Evolutionary conservation across 2,888 invertebrate genomes (phyloP), one percentile per base, ranked within the genome.

Genomic region (Panorpa germanica): DNA sequence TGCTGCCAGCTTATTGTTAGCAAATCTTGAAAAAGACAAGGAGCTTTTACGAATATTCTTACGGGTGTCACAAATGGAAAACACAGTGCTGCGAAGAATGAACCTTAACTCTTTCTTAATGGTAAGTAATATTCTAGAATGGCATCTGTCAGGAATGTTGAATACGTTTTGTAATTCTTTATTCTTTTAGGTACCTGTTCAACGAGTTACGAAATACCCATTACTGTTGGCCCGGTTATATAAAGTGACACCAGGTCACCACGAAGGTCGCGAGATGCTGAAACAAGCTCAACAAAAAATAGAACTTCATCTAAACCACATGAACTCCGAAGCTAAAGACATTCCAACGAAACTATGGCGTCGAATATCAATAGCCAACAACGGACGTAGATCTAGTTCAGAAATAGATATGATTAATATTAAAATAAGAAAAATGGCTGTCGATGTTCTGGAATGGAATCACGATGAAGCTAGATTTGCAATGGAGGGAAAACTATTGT

Each of bases 41-140:
- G 91, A 93, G 52, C 65, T 93, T 33, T 59, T 93, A 40, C 65
- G 88, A 51, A 88, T 93, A 55, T 95, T 93, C 56, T 64, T 95
- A 34, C 73, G 85, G 50, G 93, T 91, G 34, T 91, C 91, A 20
- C 93, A 93, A 61, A 88, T 90, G 81, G 93, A 93, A 54, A 93
- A 93, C 52, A 71, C 82, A 12, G 77, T 88, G 37, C 59, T 93
- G 41, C 64, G 93, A 41, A 65, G 91, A 43, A 93, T 93, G 91
- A 91, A 91, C 53, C 63, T 95, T 27, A 88, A 91, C 57, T 90
- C 93, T n/a, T 95, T 93, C 57, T 69, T 93, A 32, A 93, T 93
- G 90, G 90, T 85, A 52, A 53, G 57, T 42, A 25, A 25, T 21
- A 29, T 14, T 12, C 15, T 25, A 20, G 16, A 31, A 29, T 24